These are phyloP conservation scores for Cyprinodon variegatus DNA, from an alignment of 2,113 vertebrate species.

Conservation along the genomic window DNA sequence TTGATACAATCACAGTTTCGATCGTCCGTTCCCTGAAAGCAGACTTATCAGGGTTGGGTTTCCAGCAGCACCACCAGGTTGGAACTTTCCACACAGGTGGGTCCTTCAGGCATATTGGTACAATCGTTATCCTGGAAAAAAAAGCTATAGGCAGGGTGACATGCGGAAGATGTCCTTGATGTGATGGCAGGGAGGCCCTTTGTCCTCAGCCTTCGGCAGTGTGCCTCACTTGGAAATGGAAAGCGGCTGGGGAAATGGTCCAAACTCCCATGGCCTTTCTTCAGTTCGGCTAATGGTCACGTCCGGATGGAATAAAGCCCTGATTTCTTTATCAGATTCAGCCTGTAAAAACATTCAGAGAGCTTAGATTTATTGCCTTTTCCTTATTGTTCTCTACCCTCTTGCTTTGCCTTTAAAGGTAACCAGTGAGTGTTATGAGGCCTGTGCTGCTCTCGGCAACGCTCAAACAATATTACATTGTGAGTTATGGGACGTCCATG, in stretches of 20 bases:
- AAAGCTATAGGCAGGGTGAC: slow-evolving; percentile 32
- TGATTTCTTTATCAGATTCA: slow-evolving; percentile 60
- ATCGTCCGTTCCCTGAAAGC: slow-evolving; percentile 3
- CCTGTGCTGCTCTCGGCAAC: slow-evolving; percentile 14
- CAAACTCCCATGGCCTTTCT: slow-evolving; percentile 31
- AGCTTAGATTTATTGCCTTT: slow-evolving; percentile 45
- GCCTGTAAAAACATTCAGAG: slow-evolving; percentile 33
- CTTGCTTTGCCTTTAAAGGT: slow-evolving; percentile 36
- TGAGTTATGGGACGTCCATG: slow-evolving; percentile 31
- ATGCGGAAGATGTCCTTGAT: slow-evolving; percentile 36
- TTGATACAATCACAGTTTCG: slow-evolving; percentile 12
- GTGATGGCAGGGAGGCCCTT: slow-evolving; percentile 31
- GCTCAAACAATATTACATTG: slow-evolving; percentile 35
- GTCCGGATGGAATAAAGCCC: slow-evolving; percentile 39
- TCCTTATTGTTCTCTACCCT: slow-evolving; percentile 43
- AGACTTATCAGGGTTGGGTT: slow-evolving; percentile 26
- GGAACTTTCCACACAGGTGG: slow-evolving; percentile 71
- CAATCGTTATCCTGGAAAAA: slow-evolving; percentile 72
- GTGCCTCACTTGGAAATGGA: slow-evolving; percentile 49
- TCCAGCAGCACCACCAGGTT: slow-evolving; percentile 34
- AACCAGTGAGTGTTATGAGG: slow-evolving; percentile 35
- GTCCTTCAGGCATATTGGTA: slow-evolving; percentile 27
- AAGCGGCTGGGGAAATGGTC: slow-evolving; percentile 34
- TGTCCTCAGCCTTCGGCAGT: slow-evolving; percentile 34
- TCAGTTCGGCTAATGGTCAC: slow-evolving; percentile 11